These are phyloP conservation scores for Acanthosoma haemorrhoidale DNA, from an alignment of 2,888 invertebrate genomes.

Conservation along the genomic window DNA sequence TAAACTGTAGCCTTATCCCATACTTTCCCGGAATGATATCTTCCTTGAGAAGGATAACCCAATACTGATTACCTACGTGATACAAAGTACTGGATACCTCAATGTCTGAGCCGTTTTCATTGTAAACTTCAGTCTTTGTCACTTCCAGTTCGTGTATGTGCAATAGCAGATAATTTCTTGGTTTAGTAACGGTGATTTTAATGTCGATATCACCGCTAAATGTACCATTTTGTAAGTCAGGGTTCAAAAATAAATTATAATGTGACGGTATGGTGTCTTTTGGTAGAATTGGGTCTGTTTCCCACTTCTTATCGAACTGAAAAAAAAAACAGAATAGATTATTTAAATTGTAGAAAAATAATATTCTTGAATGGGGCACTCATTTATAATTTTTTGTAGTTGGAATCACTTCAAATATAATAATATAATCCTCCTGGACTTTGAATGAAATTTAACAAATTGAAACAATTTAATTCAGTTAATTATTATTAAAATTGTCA, in stretches of 20 bases:
- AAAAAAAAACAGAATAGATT: background rate
- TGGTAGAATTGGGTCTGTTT: slow-evolving; percentile 46
- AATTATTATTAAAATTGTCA: no score
- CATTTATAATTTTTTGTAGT: background rate
- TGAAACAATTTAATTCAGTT: background rate
- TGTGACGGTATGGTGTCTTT: slow-evolving; percentile 55
- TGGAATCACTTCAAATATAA: background rate
- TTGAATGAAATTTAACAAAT: background rate
- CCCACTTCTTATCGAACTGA: slow-evolving; percentile 36
- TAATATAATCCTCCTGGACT: background rate
- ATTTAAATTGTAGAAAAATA: background rate
- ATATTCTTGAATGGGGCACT: background rate
- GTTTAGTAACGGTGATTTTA: slow-evolving; percentile 47
- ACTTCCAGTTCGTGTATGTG: slow-evolving; percentile 59
- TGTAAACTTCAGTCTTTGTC: slow-evolving; percentile 46
- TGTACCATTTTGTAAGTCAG: slow-evolving; percentile 55
- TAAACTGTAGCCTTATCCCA: slow-evolving; percentile 50
- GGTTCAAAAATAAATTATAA: slow-evolving; percentile 64
- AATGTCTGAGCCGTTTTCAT: slow-evolving; percentile 37
- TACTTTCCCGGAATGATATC: slow-evolving; percentile 43
- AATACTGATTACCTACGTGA: slow-evolving; percentile 36
- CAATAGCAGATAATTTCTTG: slow-evolving; percentile 52
- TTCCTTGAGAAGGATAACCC: slow-evolving; percentile 37
- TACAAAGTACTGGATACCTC: slow-evolving; percentile 33
- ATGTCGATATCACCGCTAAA: slow-evolving; percentile 57